Base-by-base conservation (phyloP, 2,113 vertebrate genomes). In the Pelodiscus sinensis region DNA sequence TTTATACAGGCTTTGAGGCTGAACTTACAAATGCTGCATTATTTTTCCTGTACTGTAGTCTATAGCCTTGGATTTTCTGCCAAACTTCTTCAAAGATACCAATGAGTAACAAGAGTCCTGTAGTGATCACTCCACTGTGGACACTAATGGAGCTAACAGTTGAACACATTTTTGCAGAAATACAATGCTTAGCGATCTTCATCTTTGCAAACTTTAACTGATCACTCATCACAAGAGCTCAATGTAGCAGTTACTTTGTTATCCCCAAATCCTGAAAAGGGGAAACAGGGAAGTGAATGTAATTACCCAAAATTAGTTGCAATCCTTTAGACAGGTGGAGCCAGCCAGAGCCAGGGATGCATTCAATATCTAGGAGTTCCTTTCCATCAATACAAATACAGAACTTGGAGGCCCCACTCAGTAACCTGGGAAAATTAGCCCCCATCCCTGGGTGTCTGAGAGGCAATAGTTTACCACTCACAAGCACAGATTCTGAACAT, bases 1-100 rank as follows among this genome's bases (percentile, higher is more conserved):
- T 96, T 94, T 91, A 80, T 62, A 44, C 57, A 90, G 87, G 16
- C 44, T 94, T 94, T 95, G 78, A 57, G 79, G 29, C 27, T 93
- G 44, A 92, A 79, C 21, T 91, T 90, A 44, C 79, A 92, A 95
- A 87, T 85, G 54, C 2, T 1, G 4, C 81, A 80, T 81, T 81
- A 90, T 89, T 96, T 96, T 82, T 88, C 24, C 57, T 92, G 2
- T 82, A 51, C 5, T 79, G 2, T 78, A 60, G 8, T 58, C 51
- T 71, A 8, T 50, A 81, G 13, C 73, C 24, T 84, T 51, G 80
- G 4, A 3, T 77, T 95, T 55, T 25, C 86, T 79, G 31, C 35
- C 81, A 89, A 91, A 83, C 77, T 81, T 80, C 52, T 24, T 89
- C 58, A 57, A 3, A 83, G 54, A 77, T 77, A 18, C 27, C 62